These are phyloP conservation scores for Xylota segnis DNA, from an alignment of 2,888 invertebrate genomes.

Conservation along the genomic window DNA sequence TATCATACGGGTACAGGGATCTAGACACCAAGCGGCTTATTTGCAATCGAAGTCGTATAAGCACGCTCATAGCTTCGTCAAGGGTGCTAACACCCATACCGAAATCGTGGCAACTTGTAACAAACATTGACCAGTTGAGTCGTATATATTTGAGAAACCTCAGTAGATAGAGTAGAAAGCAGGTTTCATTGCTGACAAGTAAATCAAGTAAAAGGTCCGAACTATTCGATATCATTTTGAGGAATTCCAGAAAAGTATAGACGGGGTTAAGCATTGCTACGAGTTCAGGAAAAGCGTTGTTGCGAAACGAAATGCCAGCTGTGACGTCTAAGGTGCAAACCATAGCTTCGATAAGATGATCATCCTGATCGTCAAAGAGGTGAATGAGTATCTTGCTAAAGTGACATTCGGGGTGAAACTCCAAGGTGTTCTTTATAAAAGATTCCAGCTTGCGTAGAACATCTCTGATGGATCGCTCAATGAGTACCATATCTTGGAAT, in stretches of 20 bases:
- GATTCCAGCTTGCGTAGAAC: slow-evolving; percentile 92
- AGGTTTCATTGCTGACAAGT: slow-evolving; percentile 95
- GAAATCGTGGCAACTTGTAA: slow-evolving; percentile 89
- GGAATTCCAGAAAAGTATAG: slow-evolving; percentile 93
- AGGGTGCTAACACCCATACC: slow-evolving; percentile 86
- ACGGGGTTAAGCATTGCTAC: slow-evolving; percentile 93
- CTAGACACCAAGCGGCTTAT: slow-evolving; percentile 93
- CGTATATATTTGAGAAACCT: slow-evolving; percentile 93
- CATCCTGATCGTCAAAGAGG: slow-evolving; percentile 95
- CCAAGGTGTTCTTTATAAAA: slow-evolving; percentile 92
- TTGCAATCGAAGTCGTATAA: slow-evolving; percentile 91
- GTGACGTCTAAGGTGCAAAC: slow-evolving; percentile 95
- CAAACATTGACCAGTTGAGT: slow-evolving; percentile 93
- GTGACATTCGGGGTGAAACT: slow-evolving; percentile 94
- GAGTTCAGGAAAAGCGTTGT: slow-evolving; percentile 92
- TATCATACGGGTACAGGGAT: slow-evolving; percentile 95
- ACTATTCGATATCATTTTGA: slow-evolving; percentile 92
- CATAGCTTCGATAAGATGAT: slow-evolving; percentile 96
- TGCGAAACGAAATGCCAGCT: slow-evolving; percentile 92
- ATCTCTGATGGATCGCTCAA: slow-evolving; percentile 93
- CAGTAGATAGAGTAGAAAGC: slow-evolving; percentile 93
- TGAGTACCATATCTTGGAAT: slow-evolving; percentile 94
- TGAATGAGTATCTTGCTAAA: slow-evolving; percentile 95
- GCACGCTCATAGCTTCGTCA: slow-evolving; percentile 93
- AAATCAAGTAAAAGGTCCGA: slow-evolving; percentile 93